A percentile compares a stretch with the other conserved stretches of the same genome.
phyloP scores from a whole-genome alignment of 1,140 invertebrate species.

The Drosophila parvula region DNA sequence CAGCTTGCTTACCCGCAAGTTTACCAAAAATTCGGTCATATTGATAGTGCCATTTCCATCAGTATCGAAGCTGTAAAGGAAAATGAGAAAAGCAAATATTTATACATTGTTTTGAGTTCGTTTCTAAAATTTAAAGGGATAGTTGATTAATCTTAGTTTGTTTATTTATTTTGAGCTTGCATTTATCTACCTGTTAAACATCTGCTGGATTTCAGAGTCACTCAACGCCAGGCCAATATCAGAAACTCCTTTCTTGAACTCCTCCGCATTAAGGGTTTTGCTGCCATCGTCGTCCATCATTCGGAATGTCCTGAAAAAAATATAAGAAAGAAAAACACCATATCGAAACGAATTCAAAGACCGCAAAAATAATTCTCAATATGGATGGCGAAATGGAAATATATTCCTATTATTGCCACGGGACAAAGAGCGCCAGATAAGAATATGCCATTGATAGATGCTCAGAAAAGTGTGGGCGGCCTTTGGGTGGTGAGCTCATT shows the following conservation, averaged over 20 bases:
- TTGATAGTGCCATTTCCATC: conserved; percentile 92
- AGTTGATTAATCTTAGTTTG: too few species aligned
- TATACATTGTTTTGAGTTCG: too few species aligned
- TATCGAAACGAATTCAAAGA: conserved; percentile 5
- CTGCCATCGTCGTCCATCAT: conserved; percentile 96
- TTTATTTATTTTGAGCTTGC: background rate
- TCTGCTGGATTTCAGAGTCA: conserved; percentile 87
- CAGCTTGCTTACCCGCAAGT: conserved; percentile 90
- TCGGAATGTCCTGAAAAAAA: conserved; percentile 90
- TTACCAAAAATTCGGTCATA: conserved; percentile 94
- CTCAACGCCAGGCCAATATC: conserved; percentile 90
- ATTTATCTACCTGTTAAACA: conserved; percentile 85
- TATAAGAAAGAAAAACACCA: background rate
- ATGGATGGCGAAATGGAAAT: conserved; percentile 48
- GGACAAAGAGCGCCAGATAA: conserved; percentile 56
- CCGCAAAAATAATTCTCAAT: conserved; percentile 34
- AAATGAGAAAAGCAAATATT: background rate
- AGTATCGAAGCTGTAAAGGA: conserved; percentile 88
- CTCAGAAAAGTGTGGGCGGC: conserved; percentile 4
- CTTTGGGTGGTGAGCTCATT: conserved; percentile 6
- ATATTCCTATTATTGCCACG: conserved; percentile 55
- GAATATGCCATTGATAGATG: conserved; percentile 48
- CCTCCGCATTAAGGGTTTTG: conserved; percentile 91
- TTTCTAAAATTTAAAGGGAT: too few species aligned
- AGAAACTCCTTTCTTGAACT: conserved; percentile 91